These are phyloP conservation scores for Ectemnius lituratus DNA, from an alignment of 2,888 invertebrate genomes.

Conservation along the genomic window DNA sequence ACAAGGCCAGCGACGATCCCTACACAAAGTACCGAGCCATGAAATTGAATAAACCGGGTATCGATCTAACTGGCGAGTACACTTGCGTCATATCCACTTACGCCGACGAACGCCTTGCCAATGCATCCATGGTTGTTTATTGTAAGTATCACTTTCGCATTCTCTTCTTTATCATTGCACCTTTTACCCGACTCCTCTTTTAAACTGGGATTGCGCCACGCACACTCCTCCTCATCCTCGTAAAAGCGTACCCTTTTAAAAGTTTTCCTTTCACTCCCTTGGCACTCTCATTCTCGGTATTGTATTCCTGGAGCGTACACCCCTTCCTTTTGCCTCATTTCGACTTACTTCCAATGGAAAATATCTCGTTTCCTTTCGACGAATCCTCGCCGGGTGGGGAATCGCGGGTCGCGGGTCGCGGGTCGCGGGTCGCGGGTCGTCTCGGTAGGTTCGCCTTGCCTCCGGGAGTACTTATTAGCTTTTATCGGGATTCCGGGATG, in stretches of 20 bases:
- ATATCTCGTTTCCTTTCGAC: not conserved
- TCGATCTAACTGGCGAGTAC: slow-evolving; percentile 80
- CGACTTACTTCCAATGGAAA: not conserved
- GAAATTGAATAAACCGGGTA: slow-evolving; percentile 79
- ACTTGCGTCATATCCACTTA: slow-evolving; percentile 80
- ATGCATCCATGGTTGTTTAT: slow-evolving; percentile 80
- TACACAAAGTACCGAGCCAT: slow-evolving; percentile 79
- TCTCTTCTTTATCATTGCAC: too few relatives aligned
- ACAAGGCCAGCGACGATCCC: slow-evolving; percentile 75
- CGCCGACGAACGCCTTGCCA: slow-evolving; percentile 76
- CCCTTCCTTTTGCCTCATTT: not conserved
- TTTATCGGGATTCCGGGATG: too few relatives aligned
- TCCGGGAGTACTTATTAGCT: too few relatives aligned
- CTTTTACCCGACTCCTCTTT: too few relatives aligned
- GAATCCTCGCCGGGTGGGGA: not conserved
- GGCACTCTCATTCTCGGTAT: not conserved
- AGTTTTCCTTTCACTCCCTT: not conserved
- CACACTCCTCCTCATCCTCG: not conserved
- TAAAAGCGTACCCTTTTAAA: not conserved
- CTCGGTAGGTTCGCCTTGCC: too few relatives aligned
- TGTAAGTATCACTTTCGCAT: slow-evolving; percentile 77
- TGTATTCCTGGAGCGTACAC: not conserved
- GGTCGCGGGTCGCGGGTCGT: too few relatives aligned
- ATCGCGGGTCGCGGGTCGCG: not conserved
- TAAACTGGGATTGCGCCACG: not conserved